A percentile compares a stretch with the other conserved stretches of the same genome.
phyloP scores from a whole-genome alignment of 1,140 invertebrate species.

The Popillia japonica region DNA sequence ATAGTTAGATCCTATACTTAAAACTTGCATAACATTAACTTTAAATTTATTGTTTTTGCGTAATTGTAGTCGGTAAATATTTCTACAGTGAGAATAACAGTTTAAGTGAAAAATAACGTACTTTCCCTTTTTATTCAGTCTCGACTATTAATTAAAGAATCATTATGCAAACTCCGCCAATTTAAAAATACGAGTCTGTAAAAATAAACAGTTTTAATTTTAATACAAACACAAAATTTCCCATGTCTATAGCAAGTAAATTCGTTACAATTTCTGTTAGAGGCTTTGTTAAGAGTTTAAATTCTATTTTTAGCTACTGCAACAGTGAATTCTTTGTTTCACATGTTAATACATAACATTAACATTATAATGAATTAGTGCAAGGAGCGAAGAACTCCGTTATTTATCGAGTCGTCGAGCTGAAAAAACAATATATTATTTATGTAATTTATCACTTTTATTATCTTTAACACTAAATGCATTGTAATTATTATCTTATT shows the following conservation, averaged over 20 bases:
- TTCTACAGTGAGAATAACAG: too few relatives aligned
- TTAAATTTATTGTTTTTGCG: too few relatives aligned
- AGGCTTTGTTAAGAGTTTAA: not conserved
- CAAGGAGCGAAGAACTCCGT: not conserved
- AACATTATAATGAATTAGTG: slow-evolving; percentile 1
- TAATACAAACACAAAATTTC: not conserved
- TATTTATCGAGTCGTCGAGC: not conserved
- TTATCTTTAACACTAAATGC: too few relatives aligned
- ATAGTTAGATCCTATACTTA: too few relatives aligned
- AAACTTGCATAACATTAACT: too few relatives aligned
- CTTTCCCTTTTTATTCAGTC: slow-evolving; percentile 5
- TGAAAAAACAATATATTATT: not conserved
- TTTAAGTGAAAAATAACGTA: not conserved
- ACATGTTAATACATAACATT: not conserved
- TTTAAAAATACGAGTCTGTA: not conserved
- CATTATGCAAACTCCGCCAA: not conserved
- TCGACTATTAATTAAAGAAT: not conserved
- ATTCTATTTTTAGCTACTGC: not conserved
- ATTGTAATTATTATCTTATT: too few relatives aligned
- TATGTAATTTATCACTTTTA: too few relatives aligned
- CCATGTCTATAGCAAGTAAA: not conserved
- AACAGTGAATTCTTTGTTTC: slow-evolving; percentile 11
- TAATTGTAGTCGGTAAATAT: too few relatives aligned
- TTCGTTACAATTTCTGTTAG: not conserved
- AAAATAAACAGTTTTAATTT: not conserved